phyloP scores from a whole-genome alignment of 1,140 invertebrate species.

The Steinernema khuongi region DNA sequence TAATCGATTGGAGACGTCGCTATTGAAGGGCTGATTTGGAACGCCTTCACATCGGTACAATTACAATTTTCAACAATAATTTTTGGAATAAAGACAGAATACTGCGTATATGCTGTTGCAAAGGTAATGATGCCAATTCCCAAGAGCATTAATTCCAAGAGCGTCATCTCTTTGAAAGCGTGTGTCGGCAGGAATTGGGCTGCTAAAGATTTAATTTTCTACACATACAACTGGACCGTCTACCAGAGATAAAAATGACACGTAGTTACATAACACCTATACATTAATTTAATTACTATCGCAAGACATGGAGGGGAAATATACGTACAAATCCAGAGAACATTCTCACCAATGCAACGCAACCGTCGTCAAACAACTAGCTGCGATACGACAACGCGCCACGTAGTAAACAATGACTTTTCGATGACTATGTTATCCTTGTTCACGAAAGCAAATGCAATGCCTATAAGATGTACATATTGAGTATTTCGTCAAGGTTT shows the following conservation, averaged over 20 bases:
- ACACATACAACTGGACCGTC: neutral
- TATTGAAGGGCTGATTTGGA: neutral
- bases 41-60: neutral
- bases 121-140: neutral
- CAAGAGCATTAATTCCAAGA: neutral
- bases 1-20: neutral
- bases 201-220: neutral
- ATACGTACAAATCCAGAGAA: too few relatives aligned
- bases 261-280: too few relatives aligned
- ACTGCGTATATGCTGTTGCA: neutral
- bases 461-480: neutral
- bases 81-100: neutral
- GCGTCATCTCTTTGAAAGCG: too few relatives aligned
- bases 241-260: neutral
- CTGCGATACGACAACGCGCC: neutral
- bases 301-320: too few relatives aligned
- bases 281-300: too few relatives aligned
- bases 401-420: neutral
- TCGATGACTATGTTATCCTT: too few relatives aligned
- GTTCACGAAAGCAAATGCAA: neutral
- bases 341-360: too few relatives aligned
- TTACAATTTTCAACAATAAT: neutral
- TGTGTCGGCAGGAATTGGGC: too few relatives aligned
- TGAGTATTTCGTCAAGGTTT: too few relatives aligned
- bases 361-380: too few relatives aligned